A percentile compares a stretch with the other conserved stretches of the same genome.
Conservation (phyloP, 2,797 vertebrate genomes). For the Pelobates cultripes region DNA sequence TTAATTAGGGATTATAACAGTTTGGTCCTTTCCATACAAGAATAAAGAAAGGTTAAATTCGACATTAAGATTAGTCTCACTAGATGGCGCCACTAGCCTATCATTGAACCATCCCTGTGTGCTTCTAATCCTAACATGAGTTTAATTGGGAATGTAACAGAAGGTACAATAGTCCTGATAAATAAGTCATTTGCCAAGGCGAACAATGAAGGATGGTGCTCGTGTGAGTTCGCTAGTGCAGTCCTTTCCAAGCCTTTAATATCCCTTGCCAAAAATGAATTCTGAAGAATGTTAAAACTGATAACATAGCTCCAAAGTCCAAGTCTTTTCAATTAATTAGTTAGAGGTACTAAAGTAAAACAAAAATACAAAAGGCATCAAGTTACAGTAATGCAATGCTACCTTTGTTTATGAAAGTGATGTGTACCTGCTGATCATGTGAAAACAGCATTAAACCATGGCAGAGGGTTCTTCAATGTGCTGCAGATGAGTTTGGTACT, state of each 20-base stretch:
- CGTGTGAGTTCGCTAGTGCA: conserved; percentile 19
- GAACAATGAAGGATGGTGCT: conserved; percentile 45
- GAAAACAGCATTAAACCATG: no score
- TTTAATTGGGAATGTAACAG: conserved; percentile 52
- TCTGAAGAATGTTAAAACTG: background rate
- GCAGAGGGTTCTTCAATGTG: no score
- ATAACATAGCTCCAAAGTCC: background rate
- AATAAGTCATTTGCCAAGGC: conserved; percentile 44
- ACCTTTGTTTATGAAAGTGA: no score
- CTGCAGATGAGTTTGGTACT: background rate
- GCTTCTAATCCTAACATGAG: background rate
- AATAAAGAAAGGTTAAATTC: background rate
- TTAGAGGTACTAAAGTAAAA: no score
- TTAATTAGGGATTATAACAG: background rate
- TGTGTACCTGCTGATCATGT: no score
- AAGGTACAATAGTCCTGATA: conserved; percentile 42
- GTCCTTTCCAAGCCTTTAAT: conserved; percentile 14
- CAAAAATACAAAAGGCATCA: no score
- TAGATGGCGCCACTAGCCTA: conserved; percentile 46
- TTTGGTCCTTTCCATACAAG: background rate
- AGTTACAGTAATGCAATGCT: no score
- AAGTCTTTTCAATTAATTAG: conserved; percentile 9
- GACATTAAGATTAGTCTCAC: background rate
- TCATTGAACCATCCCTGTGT: background rate
- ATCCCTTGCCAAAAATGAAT: conserved; percentile 16